phyloP scores from a whole-genome alignment of 2,113 vertebrate species.

The Nerophis lumbriciformis region DNA sequence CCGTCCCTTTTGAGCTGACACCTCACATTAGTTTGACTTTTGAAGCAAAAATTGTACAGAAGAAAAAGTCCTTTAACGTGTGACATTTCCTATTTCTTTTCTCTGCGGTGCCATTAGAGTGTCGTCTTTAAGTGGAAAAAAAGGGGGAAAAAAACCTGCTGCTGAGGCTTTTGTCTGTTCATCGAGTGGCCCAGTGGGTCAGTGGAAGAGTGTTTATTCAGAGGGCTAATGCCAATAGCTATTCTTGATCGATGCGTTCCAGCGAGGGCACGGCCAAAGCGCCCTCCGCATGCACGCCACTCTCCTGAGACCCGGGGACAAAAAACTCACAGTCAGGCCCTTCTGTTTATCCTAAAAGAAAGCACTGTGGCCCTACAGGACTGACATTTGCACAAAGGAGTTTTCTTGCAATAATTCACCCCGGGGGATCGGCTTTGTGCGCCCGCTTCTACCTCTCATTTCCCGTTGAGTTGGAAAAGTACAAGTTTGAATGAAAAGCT shows the following conservation, averaged over 20 bases:
- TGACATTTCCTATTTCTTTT: conserved; percentile 55
- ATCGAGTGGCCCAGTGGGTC: conserved; percentile 65
- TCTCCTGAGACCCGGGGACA: conserved; percentile 61
- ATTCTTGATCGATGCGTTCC: conserved; percentile 66
- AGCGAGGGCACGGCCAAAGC: conserved; percentile 60
- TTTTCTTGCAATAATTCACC: conserved; percentile 56
- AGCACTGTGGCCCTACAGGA: conserved; percentile 45
- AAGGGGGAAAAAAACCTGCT: conserved; percentile 33
- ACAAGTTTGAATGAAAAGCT: conserved; percentile 38
- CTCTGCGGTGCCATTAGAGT: conserved; percentile 33
- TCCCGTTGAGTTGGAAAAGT: conserved; percentile 36
- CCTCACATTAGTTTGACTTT: no score
- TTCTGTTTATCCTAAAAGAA: conserved; percentile 64
- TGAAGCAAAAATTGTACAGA: background rate
- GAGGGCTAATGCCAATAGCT: conserved; percentile 63
- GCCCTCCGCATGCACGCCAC: conserved; percentile 49
- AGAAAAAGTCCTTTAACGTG: background rate
- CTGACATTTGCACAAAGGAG: conserved; percentile 61
- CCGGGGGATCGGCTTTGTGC: conserved; percentile 53
- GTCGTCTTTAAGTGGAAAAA: conserved; percentile 15
- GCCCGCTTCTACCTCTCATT: background rate
- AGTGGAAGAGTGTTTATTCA: conserved; percentile 67
- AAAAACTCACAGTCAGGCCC: conserved; percentile 69
- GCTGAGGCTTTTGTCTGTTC: conserved; percentile 62
- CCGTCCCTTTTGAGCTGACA: no score